phyloP scores from a whole-genome alignment of 2,888 invertebrate species.

The Subacronicta megacephala region DNA sequence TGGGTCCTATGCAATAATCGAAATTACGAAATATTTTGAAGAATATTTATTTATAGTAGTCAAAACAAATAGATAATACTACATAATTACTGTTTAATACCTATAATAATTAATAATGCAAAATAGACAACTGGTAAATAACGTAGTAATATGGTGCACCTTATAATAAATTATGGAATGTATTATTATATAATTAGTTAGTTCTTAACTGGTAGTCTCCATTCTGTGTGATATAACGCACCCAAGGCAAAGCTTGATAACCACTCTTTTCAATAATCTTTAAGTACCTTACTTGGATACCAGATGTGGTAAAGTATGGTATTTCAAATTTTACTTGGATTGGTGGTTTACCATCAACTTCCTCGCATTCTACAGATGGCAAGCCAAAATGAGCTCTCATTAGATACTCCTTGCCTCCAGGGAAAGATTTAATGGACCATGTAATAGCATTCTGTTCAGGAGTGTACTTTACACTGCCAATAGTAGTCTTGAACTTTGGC shows the following conservation, averaged over 20 bases:
- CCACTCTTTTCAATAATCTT: constrained; percentile 99
- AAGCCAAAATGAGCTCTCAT: constrained; percentile 99
- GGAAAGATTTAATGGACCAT: constrained; percentile 99
- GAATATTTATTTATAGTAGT: constrained; percentile 76
- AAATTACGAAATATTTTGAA: constrained; percentile 39
- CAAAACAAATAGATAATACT: constrained; percentile 75
- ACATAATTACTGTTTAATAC: constrained; percentile 64
- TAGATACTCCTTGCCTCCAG: constrained; percentile 99
- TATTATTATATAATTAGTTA: constrained; percentile 88
- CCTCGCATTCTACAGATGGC: constrained; percentile 98
- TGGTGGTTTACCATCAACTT: constrained; percentile 98
- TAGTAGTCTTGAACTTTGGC: constrained; percentile 99
- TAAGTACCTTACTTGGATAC: constrained; percentile 98
- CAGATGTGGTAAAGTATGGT: constrained; percentile 99
- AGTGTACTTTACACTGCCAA: constrained; percentile 98
- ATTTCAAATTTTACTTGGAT: constrained; percentile 99
- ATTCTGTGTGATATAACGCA: constrained; percentile 99
- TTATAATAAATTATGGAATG: constrained; percentile 67
- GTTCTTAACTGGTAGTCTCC: constrained; percentile 99
- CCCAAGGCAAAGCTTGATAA: constrained; percentile 99
- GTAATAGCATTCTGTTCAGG: constrained; percentile 99
- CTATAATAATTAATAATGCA: constrained; percentile 67
- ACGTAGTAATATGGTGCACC: constrained; percentile 58
- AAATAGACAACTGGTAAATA: constrained; percentile 73
- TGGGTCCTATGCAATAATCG: too few relatives aligned